These are phyloP conservation scores for Arenaria interpres DNA, from an alignment of 2,113 vertebrate species.

Conservation along the genomic window DNA sequence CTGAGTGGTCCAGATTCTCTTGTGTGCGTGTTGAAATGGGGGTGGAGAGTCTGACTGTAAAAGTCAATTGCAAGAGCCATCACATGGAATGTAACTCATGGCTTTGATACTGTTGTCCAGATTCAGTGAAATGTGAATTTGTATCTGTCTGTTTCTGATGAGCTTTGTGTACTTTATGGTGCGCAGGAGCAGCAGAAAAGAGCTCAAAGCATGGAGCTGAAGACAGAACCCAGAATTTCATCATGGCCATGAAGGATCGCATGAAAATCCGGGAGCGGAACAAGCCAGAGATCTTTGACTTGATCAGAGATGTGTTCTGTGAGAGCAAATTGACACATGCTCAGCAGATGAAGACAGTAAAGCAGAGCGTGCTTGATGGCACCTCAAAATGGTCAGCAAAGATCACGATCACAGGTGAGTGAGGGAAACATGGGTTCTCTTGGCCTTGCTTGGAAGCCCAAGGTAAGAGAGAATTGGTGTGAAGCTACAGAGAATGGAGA, in stretches of 20 bases:
- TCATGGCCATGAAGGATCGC: constrained; percentile 99
- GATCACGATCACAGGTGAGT: constrained; percentile 94
- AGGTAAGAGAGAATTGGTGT: not conserved
- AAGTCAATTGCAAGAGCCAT: not conserved
- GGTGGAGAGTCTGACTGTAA: not conserved
- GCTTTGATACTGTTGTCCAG: not conserved
- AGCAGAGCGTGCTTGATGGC: constrained; percentile 96
- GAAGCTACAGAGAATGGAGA: not conserved
- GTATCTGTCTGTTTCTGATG: not conserved
- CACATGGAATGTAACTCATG: not conserved
- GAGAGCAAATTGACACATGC: constrained; percentile 87
- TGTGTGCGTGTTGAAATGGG: not conserved
- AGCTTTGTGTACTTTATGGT: not conserved
- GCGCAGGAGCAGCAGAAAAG: constrained; percentile 93
- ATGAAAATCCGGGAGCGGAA: constrained; percentile 99
- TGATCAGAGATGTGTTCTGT: constrained; percentile 92
- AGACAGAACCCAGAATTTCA: constrained; percentile 97
- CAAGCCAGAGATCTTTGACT: constrained; percentile 97
- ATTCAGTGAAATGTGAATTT: not conserved
- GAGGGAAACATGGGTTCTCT: not conserved
- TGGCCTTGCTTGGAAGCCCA: not conserved
- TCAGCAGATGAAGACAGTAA: constrained; percentile 98
- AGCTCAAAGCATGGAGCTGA: constrained; percentile 96
- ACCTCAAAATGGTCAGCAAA: constrained; percentile 99
- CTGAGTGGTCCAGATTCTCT: not conserved